Conservation (phyloP, 2,888 invertebrate genomes). For the Glyphotaelius pellucidus region DNA sequence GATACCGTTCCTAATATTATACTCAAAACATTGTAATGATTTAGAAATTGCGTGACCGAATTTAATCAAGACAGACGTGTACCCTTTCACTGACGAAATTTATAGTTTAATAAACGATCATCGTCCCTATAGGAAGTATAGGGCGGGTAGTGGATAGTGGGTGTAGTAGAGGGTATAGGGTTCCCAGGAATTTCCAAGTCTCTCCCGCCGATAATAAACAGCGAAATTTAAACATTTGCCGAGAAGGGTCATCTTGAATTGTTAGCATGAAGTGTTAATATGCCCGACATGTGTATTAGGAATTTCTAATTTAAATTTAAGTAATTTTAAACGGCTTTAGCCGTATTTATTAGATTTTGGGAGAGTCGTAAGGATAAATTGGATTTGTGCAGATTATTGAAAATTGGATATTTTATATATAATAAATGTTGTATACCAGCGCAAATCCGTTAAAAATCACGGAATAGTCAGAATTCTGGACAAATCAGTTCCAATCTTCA, state of each 20-base stretch:
- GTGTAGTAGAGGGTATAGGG: neutral
- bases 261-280: constrained; percentile 37
- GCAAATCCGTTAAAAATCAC: too few relatives aligned
- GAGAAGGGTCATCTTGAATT: constrained; percentile 50
- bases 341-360: constrained; percentile 8
- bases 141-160: neutral
- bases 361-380: neutral
- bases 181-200: constrained; percentile 39
- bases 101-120: constrained; percentile 60
- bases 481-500: too few relatives aligned
- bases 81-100: constrained; percentile 56
- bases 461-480: too few relatives aligned
- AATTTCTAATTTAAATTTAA: constrained; percentile 49
- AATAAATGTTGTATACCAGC: too few relatives aligned
- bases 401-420: neutral
- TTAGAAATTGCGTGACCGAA: neutral
- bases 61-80: constrained; percentile 37
- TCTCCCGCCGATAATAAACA: constrained; percentile 57
- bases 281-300: constrained; percentile 46
- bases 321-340: neutral
- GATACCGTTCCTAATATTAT: neutral
- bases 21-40: neutral
- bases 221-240: constrained; percentile 54
- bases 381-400: neutral
- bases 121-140: constrained; percentile 27